Evolutionary conservation across 2,888 invertebrate species (phyloP).

Genomic region (Eristalis intricaria): DNA sequence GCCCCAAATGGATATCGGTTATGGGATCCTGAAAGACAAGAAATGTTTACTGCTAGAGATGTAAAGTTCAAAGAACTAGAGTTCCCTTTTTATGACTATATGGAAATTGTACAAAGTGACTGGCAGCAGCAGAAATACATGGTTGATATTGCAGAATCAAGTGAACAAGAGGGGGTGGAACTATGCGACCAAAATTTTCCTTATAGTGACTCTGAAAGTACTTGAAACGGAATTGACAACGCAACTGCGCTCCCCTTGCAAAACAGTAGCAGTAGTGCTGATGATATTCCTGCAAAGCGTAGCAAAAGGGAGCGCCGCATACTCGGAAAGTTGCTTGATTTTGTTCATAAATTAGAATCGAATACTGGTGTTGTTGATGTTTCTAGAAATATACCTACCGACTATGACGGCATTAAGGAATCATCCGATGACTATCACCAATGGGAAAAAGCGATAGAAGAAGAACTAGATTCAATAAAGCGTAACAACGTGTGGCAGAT

Average conservation of each 20-base stretch:
- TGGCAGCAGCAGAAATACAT: neutral
- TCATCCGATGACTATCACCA: neutral
- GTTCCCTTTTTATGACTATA: neutral
- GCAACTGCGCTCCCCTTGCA: no score
- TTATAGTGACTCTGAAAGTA: no score
- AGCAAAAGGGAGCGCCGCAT: neutral
- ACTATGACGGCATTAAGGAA: no score
- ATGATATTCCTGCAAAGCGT: neutral
- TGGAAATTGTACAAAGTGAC: neutral
- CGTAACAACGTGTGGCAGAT: neutral
- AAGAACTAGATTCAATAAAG: neutral
- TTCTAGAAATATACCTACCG: no score
- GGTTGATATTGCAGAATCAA: neutral
- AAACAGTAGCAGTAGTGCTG: neutral
- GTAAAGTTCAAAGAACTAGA: no score
- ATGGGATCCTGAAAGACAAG: neutral
- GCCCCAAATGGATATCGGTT: constrained; percentile 10
- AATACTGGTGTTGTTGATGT: no score
- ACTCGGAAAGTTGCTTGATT: neutral
- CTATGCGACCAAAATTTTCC: no score
- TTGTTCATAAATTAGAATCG: neutral
- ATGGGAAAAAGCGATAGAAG: neutral
- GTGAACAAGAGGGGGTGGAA: neutral
- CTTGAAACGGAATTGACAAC: no score
- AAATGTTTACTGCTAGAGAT: neutral